phyloP scores from a whole-genome alignment of 2,888 invertebrate species.

The Dolichomitus sp. region DNA sequence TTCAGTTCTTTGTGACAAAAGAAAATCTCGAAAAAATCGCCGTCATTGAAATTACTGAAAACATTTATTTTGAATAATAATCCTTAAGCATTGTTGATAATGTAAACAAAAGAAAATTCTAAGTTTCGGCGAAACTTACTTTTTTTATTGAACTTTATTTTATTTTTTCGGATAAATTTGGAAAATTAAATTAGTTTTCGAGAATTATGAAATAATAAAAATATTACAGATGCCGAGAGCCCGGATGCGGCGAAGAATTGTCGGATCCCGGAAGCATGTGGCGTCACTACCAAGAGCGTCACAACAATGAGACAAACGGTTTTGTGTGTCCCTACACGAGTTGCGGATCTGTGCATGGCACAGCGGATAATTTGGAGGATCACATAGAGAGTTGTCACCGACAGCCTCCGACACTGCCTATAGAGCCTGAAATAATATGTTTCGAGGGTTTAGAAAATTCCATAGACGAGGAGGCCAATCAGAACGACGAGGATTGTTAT shows the following conservation, averaged over 20 bases:
- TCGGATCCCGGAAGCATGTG: slow-evolving; percentile 85
- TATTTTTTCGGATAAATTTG: no score
- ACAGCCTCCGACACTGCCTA: slow-evolving; percentile 81
- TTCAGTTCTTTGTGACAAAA: no score
- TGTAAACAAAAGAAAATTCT: no score
- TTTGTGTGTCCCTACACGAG: slow-evolving; percentile 84
- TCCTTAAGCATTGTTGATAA: no score
- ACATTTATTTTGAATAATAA: no score
- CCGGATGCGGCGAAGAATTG: slow-evolving; percentile 84
- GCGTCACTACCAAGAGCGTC: slow-evolving; percentile 85
- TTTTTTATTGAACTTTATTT: no score
- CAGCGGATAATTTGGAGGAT: slow-evolving; percentile 82
- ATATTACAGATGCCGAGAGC: slow-evolving; percentile 81
- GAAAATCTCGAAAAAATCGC: no score
- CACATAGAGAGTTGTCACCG: slow-evolving; percentile 84
- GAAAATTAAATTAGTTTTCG: no score
- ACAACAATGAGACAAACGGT: slow-evolving; percentile 83
- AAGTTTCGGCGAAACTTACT: no score
- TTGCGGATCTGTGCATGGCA: slow-evolving; percentile 81
- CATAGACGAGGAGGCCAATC: slow-evolving; percentile 76
- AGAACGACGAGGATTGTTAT: slow-evolving; percentile 67
- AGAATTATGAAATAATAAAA: background rate
- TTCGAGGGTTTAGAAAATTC: slow-evolving; percentile 81
- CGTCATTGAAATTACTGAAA: no score
- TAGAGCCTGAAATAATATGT: slow-evolving; percentile 84